A percentile compares a stretch with the other conserved stretches of the same genome.
phyloP scores from a whole-genome alignment of 2,888 invertebrate genomes.

The Pomacea canaliculata region DNA sequence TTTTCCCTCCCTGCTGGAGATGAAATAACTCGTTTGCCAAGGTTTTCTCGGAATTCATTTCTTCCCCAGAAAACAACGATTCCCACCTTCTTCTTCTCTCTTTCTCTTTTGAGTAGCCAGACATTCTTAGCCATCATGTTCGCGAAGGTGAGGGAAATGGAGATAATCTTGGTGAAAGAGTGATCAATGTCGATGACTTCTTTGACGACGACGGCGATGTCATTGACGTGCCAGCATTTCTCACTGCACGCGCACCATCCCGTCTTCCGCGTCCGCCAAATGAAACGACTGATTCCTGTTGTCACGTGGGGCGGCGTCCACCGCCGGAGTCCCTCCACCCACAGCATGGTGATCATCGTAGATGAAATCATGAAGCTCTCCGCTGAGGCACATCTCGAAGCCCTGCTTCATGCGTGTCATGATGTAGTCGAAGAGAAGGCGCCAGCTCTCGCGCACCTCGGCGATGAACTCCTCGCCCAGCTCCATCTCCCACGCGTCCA shows the following conservation, averaged over 20 bases:
- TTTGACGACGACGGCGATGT: too few relatives aligned
- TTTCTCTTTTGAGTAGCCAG: too few relatives aligned
- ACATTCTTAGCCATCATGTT: too few relatives aligned
- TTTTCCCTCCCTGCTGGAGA: too few relatives aligned
- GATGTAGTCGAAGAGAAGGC: constrained; percentile 49
- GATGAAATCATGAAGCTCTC: constrained; percentile 25
- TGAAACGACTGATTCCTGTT: background rate
- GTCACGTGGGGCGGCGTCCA: background rate
- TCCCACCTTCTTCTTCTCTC: background rate
- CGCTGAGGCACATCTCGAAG: constrained; percentile 34
- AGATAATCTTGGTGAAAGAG: too few relatives aligned
- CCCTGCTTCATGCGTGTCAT: constrained; percentile 38
- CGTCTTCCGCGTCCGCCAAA: background rate
- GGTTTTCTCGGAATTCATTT: too few relatives aligned
- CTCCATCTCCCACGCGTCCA: constrained; percentile 56
- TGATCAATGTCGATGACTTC: too few relatives aligned
- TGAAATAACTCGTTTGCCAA: too few relatives aligned
- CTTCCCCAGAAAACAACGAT: too few relatives aligned
- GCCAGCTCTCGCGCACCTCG: constrained; percentile 59
- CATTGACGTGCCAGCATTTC: too few relatives aligned
- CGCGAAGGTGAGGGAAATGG: too few relatives aligned
- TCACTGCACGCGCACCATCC: constrained; percentile 15
- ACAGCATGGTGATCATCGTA: background rate
- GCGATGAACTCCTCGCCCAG: constrained; percentile 62
- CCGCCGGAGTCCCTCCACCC: background rate